These are phyloP conservation scores for Patella depressa DNA, from an alignment of 2,888 invertebrate genomes.

Conservation along the genomic window DNA sequence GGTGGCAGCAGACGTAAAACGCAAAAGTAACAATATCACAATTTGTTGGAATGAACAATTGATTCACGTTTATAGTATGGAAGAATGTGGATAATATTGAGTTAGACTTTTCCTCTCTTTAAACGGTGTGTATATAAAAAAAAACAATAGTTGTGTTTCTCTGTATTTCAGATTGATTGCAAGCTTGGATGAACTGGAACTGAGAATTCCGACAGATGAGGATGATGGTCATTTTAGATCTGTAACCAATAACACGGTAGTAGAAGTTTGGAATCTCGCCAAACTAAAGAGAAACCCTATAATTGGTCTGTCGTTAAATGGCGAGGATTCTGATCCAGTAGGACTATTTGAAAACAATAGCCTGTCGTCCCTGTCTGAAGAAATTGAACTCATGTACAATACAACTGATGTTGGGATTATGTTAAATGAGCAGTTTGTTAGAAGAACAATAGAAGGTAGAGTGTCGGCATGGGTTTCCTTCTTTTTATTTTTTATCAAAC, in stretches of 20 bases:
- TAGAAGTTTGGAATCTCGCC: constrained; percentile 28
- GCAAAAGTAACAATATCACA: too few relatives aligned
- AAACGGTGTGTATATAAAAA: too few relatives aligned
- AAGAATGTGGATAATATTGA: too few relatives aligned
- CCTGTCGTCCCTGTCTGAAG: constrained; percentile 20
- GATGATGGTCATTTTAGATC: not conserved
- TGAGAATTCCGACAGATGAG: not conserved
- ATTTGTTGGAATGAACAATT: too few relatives aligned
- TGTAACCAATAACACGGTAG: constrained; percentile 16
- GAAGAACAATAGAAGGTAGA: not conserved
- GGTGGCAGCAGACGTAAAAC: too few relatives aligned
- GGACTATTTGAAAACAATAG: constrained; percentile 2
- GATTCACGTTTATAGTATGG: too few relatives aligned
- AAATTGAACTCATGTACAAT: constrained; percentile 17
- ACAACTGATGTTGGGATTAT: constrained; percentile 40
- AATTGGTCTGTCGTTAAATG: constrained; percentile 21
- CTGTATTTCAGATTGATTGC: not conserved
- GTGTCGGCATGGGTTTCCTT: too few relatives aligned
- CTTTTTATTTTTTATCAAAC: too few relatives aligned
- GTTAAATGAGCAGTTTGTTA: constrained; percentile 32
- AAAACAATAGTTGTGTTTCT: too few relatives aligned
- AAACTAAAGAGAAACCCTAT: constrained; percentile 7
- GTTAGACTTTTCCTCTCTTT: too few relatives aligned
- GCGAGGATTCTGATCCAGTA: not conserved
- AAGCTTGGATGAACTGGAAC: constrained; percentile 16